Evolutionary conservation across 2,888 invertebrate genomes (phyloP), one percentile per base, ranked within the genome.

Genomic region (Acrobasis repandana): DNA sequence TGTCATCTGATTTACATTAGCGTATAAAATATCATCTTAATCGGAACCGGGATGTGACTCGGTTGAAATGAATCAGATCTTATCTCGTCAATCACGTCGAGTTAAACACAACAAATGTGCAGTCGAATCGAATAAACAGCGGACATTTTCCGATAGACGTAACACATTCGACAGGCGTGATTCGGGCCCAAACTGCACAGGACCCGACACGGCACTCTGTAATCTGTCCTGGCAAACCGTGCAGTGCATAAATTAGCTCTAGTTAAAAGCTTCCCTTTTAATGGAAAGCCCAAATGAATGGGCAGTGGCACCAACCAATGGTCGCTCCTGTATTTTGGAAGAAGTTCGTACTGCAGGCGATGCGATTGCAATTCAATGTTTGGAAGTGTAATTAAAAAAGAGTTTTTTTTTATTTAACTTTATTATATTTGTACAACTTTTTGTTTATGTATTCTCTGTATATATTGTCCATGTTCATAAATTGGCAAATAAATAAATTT

Each of bases 211-310:
- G 74, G 82, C 79, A 78, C 85, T 90, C 88, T 89, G 87, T 90
- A 89, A 90, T 90, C 89, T 90, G 89, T 86, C 87, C 80, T 74
- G 72, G 75, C 79, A 81, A 88, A 82, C 85, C 86, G 84, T 86
- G 86, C 80, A 71, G 82, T 85, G 89, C 87, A 90, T 90, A 89
- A 88, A 88, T 90, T 90, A 86, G 83, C 84, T 81, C 81, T 84
- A 88, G 89, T 90, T 90, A 90, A 88, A 90, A 88, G 87, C 87
- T 46, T 79, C 81, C 85, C 84, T 85, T 88, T 88, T 88, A 90
- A 88, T 89, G 86, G 86, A 77, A 81, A 82, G 80, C 72, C 81
- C 77, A 90, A 90, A 90, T 90, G 86, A 90, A 89, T 87, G 87
- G 88, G 80, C 82, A 78, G 73, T 71, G 76, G 73, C 72, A 77